phyloP scores from a whole-genome alignment of 2,797 vertebrate species.

The Myripristis jacobus region DNA sequence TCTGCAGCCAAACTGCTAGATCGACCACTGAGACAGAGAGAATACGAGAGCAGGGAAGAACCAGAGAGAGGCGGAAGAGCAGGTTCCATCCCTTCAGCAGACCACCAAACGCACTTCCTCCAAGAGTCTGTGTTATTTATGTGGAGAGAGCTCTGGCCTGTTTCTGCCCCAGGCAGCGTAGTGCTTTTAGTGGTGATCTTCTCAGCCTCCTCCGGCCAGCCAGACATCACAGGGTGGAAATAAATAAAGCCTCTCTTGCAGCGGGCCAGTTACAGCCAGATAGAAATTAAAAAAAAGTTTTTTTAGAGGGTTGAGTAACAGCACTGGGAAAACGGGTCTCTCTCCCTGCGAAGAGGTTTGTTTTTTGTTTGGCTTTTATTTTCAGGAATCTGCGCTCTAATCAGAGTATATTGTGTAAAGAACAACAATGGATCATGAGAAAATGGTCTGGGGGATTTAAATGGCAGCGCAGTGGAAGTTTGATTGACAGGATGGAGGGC shows the following conservation, averaged over 20 bases:
- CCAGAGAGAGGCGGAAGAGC: conserved; percentile 59
- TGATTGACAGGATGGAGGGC: conserved; percentile 73
- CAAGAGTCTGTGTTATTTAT: conserved; percentile 79
- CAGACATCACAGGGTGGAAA: conserved; percentile 76
- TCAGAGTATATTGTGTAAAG: conserved; percentile 74
- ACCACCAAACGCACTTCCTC: conserved; percentile 79
- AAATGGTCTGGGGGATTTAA: conserved; percentile 60
- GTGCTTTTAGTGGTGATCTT: conserved; percentile 73
- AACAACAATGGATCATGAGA: conserved; percentile 76
- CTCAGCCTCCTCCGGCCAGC: conserved; percentile 70
- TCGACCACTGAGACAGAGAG: conserved; percentile 67
- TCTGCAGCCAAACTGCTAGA: conserved; percentile 68
- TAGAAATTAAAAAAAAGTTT: conserved; percentile 64
- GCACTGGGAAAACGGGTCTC: conserved; percentile 34
- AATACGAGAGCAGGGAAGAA: conserved; percentile 61
- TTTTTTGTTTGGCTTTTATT: conserved; percentile 55
- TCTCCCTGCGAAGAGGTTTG: conserved; percentile 47
- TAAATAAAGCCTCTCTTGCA: conserved; percentile 73
- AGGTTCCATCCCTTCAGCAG: conserved; percentile 77
- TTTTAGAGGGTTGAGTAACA: conserved; percentile 56
- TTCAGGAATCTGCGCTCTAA: conserved; percentile 68
- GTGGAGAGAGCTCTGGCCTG: conserved; percentile 73
- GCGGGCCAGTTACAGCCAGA: conserved; percentile 56
- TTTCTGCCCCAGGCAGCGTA: conserved; percentile 73
- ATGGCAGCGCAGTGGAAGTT: conserved; percentile 49